These are phyloP conservation scores for Lithobates pipiens DNA, from an alignment of 2,797 vertebrate genomes.

Conservation along the genomic window DNA sequence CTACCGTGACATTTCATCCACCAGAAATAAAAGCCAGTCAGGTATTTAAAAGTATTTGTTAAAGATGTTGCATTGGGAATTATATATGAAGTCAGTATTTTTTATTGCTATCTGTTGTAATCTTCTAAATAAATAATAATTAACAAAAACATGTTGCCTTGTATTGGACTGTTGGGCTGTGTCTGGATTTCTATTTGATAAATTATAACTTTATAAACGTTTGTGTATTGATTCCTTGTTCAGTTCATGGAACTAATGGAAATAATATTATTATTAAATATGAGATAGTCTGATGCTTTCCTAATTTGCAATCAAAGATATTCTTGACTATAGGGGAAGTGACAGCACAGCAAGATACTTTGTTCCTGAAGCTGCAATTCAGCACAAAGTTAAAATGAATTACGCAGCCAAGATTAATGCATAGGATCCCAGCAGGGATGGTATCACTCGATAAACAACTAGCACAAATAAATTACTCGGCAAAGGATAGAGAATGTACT, in stretches of 20 bases:
- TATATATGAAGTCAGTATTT: no score
- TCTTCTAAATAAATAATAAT: no score
- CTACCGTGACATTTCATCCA: neutral
- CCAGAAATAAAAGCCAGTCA: neutral
- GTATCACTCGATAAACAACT: neutral
- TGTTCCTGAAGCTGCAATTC: neutral
- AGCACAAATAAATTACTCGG: neutral
- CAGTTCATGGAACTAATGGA: slow-evolving; percentile 56
- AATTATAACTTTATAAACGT: slow-evolving; percentile 21
- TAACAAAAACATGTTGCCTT: neutral
- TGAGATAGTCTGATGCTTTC: slow-evolving; percentile 49
- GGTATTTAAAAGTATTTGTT: neutral
- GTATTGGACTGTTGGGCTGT: slow-evolving; percentile 27
- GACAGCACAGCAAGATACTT: slow-evolving; percentile 33
- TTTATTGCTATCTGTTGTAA: no score
- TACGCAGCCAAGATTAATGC: neutral
- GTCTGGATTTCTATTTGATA: slow-evolving; percentile 45
- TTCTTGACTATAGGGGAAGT: slow-evolving; percentile 28
- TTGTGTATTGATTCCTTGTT: slow-evolving; percentile 43
- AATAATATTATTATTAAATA: slow-evolving; percentile 51
- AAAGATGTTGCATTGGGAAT: neutral
- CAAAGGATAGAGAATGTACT: neutral
- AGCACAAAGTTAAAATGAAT: neutral
- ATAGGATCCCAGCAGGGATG: neutral
- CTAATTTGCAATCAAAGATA: slow-evolving; percentile 62